A percentile compares a stretch with the other conserved stretches of the same genome.
phyloP scores from a whole-genome alignment of 2,113 vertebrate species.

The Oceanodroma tethys region DNA sequence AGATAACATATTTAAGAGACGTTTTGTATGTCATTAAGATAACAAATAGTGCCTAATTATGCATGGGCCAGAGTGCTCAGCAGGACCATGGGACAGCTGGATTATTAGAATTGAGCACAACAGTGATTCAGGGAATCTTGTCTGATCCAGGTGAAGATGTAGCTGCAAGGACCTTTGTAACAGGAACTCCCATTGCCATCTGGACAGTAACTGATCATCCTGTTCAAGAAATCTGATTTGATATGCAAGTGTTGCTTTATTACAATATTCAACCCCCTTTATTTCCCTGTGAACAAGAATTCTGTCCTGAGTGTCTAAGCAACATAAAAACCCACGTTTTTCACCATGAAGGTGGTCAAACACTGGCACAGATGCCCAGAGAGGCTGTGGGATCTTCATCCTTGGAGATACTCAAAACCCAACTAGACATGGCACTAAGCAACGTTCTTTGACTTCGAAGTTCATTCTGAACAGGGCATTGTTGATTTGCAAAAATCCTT shows the following conservation, averaged over 20 bases:
- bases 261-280: background rate
- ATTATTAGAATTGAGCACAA: background rate
- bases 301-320: background rate
- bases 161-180: background rate
- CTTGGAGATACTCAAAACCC: background rate
- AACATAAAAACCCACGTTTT: background rate
- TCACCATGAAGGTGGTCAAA: background rate
- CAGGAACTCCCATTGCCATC: background rate
- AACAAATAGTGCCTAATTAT: background rate
- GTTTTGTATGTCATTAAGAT: background rate
- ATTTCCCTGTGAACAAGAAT: background rate
- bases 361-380: background rate
- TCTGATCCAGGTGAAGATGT: background rate
- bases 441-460: background rate
- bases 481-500: background rate
- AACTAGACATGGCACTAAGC: fast-evolving
- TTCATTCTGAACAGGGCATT: background rate
- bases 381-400: background rate
- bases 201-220: background rate
- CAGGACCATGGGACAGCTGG: background rate
- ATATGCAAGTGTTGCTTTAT: background rate
- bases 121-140: background rate
- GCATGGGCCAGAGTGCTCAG: background rate
- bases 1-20: background rate
- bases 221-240: background rate